phyloP scores from a whole-genome alignment of 2,888 invertebrate species.

The Cataglyphis rosenhaueri region DNA sequence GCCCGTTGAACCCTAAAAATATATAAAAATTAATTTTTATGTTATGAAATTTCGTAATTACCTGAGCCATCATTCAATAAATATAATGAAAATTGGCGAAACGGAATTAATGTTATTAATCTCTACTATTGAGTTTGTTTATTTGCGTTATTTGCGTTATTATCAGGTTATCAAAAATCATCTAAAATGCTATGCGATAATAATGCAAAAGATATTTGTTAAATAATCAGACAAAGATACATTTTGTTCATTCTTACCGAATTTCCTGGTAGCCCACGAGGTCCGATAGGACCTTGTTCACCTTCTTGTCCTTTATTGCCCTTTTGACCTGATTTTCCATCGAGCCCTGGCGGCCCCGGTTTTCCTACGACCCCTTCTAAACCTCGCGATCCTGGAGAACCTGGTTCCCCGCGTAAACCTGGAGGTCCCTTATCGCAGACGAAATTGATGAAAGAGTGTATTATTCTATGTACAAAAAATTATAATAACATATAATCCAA shows the following conservation, averaged over 20 bases:
- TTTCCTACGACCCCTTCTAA: slow-evolving; percentile 82
- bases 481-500: background rate
- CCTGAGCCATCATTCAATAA: background rate
- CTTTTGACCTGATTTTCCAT: slow-evolving; percentile 84
- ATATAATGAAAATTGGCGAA: background rate
- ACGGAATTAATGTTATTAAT: background rate
- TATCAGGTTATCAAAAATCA: background rate
- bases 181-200: background rate
- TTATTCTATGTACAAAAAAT: slow-evolving; percentile 10
- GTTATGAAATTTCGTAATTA: background rate
- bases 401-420: slow-evolving; percentile 82
- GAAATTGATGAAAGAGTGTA: slow-evolving; percentile 4
- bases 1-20: slow-evolving; percentile 65
- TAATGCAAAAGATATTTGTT: too few relatives aligned
- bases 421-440: slow-evolving; percentile 73
- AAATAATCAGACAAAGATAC: too few relatives aligned
- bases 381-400: slow-evolving; percentile 81
- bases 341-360: slow-evolving; percentile 83
- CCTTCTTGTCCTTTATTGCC: slow-evolving; percentile 85
- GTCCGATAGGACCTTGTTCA: slow-evolving; percentile 85
- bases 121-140: background rate
- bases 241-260: slow-evolving; percentile 75
- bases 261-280: slow-evolving; percentile 85
- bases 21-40: background rate
- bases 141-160: background rate